Percentiles rank a stretch among this genome's conserved stretches.
Conservation (phyloP, 2,888 invertebrate species). For the Scelioninae gen. 1 region DNA sequence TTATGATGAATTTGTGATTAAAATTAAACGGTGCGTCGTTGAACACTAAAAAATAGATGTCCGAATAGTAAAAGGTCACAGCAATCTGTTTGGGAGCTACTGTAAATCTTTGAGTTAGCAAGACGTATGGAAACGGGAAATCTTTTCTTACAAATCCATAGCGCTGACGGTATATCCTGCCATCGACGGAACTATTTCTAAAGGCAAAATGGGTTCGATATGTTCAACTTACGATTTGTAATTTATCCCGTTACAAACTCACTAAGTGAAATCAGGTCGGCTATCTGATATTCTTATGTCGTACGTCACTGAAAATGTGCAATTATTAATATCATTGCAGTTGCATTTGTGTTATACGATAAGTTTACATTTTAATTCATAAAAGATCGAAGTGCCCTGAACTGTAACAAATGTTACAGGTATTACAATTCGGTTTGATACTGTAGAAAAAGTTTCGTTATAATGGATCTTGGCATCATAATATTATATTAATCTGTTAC, state of each 20-base stretch:
- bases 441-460: no score
- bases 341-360: no score
- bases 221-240: conserved; percentile 49
- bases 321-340: conserved; percentile 37
- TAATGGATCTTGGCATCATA: no score
- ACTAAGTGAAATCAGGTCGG: conserved; percentile 29
- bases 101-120: conserved; percentile 62
- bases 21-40: conserved; percentile 25
- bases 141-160: conserved; percentile 57
- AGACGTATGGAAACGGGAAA: conserved; percentile 65
- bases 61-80: conserved; percentile 33
- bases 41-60: conserved; percentile 54
- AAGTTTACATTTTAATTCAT: no score
- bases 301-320: conserved; percentile 14
- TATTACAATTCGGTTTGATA: no score
- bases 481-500: no score
- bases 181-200: conserved; percentile 52
- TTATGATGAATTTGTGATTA: conserved; percentile 57
- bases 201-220: conserved; percentile 47
- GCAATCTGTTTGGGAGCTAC: conserved; percentile 21
- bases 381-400: no score
- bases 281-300: neutral
- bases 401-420: no score
- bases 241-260: conserved; percentile 60
- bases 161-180: conserved; percentile 43